A percentile compares a stretch with the other conserved stretches of the same genome.
These are phyloP conservation scores for Semaprochilodus insignis DNA, from an alignment of 2,797 vertebrate species.

Conservation along the genomic window DNA sequence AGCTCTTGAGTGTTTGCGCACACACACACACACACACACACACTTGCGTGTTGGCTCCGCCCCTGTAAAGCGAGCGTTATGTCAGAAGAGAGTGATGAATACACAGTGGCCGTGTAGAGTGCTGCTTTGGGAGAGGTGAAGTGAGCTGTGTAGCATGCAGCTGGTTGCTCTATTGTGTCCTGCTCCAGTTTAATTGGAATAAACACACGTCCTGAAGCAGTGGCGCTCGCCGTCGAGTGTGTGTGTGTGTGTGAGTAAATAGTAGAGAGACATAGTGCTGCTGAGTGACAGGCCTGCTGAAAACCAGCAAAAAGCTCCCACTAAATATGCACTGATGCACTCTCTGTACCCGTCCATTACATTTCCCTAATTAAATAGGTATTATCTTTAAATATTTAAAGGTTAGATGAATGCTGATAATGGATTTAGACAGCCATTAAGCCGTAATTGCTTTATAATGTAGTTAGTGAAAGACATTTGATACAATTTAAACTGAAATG, in stretches of 20 bases:
- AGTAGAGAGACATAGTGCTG: neutral
- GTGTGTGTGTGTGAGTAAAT: slow-evolving; percentile 5
- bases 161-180: slow-evolving; percentile 7
- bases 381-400: slow-evolving; percentile 97
- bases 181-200: neutral
- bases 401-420: slow-evolving; percentile 95
- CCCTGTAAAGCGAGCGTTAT: slow-evolving; percentile 65
- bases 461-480: slow-evolving; percentile 89
- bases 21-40: neutral
- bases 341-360: slow-evolving; percentile 80
- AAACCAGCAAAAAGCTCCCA: slow-evolving; percentile 66
- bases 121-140: neutral
- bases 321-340: slow-evolving; percentile 78
- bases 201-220: slow-evolving; percentile 1
- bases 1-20: neutral
- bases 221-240: neutral
- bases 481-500: slow-evolving; percentile 86
- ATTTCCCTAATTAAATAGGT: slow-evolving; percentile 89
- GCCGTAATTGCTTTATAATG: slow-evolving; percentile 93
- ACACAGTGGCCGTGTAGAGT: neutral
- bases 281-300: slow-evolving; percentile 38
- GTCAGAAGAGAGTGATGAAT: neutral
- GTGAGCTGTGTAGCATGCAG: slow-evolving; percentile 1
- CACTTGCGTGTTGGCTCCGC: neutral
- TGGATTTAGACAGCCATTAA: slow-evolving; percentile 93